Base-by-base conservation (phyloP, 1,140 invertebrate genomes). In the Aphaenogaster rudis region DNA sequence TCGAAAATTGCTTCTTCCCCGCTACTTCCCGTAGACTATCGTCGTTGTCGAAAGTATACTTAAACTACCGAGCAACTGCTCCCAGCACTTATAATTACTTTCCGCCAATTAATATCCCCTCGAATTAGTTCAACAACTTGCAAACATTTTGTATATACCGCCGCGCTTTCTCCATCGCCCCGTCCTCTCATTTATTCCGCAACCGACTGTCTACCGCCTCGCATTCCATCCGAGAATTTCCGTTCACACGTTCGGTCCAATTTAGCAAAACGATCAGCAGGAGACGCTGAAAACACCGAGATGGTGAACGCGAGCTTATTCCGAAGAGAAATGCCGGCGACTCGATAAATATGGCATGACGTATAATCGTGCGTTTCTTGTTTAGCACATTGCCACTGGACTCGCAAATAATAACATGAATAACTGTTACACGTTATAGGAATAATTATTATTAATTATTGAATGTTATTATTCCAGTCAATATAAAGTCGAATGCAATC, bases 21-120 rank as follows among this genome's bases (percentile, higher is more conserved):
- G 48, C 48, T 74, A 72, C 67, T 84, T 84, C 76, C 81, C 69
- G 36, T 52, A 76, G 69, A 71, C 28, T 61, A 66, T 39, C 80
- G 61, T 84, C 80, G 86, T 63, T 87, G 80, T 84, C 86, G 79
- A 85, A 85, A 59, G 57, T 85, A 64, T 74, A 74, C 82, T 87
- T 87, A 87, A 87, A 87, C 86, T 87, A 57, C 54, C 36, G 39
- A 84, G 80, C 86, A 87, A 87, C 86, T 87, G 86, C 67, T 87
- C 48, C 80, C 48, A 84, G 63, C 80, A 85, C 86, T 87, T 87
- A 85, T 87, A 87, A 87, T 87, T 87, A 87, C 86, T 87, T 87
- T 87, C 50, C 80, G 80, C 81, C 86, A 87, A 87, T 87, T 87
- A 87, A 87, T 87, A 87, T 87, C 67, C 69, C 17, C 57, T 52